Evolutionary conservation across 2,113 vertebrate genomes (phyloP).

Genomic region (Proteles cristata): DNA sequence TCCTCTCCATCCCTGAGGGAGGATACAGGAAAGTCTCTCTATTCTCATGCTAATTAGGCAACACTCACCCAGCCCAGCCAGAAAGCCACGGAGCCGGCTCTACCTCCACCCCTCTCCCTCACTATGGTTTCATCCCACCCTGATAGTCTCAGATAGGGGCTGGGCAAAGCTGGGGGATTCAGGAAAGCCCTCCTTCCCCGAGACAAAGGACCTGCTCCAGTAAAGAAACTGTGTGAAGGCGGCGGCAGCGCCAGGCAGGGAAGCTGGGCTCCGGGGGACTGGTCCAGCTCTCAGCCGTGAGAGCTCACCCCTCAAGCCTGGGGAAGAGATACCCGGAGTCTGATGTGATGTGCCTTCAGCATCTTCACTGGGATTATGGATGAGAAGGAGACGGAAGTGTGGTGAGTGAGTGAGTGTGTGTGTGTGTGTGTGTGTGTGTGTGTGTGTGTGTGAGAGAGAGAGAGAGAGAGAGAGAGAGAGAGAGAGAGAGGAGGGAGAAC

Average conservation of each 20-base stretch:
- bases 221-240: background rate
- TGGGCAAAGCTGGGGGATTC: constrained; percentile 51
- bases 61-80: background rate
- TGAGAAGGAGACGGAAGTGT: background rate
- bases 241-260: background rate
- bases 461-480: background rate
- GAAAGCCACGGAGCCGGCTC: background rate
- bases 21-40: background rate
- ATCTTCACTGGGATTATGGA: constrained; percentile 1
- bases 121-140: constrained; percentile 59
- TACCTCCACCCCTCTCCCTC: constrained; percentile 59
- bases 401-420: background rate
- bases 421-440: background rate
- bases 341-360: background rate
- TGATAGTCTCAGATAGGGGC: constrained; percentile 49
- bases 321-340: background rate
- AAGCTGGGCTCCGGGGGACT: background rate
- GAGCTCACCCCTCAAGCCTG: background rate
- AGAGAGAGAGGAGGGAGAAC: background rate
- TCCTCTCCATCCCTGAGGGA: constrained; percentile 47
- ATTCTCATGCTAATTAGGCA: constrained; percentile 76
- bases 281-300: background rate
- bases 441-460: no score
- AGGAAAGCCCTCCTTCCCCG: constrained; percentile 2
- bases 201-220: constrained; percentile 71